These are phyloP conservation scores for Saguinus imperator DNA, from an alignment of 2,113 vertebrate species.

Conservation along the genomic window DNA sequence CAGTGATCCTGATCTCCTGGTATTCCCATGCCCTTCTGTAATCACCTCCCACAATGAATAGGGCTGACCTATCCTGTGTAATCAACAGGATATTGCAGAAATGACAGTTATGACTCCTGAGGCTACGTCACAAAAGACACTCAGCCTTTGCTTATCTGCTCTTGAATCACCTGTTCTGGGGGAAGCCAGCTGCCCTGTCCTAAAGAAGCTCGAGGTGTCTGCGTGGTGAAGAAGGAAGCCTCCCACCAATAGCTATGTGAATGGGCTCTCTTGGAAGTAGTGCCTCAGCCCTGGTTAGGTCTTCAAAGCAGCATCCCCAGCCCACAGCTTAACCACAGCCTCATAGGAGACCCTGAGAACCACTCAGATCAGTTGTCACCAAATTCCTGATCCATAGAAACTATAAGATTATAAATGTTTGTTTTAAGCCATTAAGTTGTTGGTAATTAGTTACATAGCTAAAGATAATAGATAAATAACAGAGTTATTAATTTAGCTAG, in stretches of 20 bases:
- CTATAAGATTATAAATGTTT: background rate
- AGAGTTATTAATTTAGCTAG: background rate
- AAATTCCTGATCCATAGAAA: background rate
- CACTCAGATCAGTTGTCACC: background rate
- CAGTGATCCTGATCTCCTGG: background rate
- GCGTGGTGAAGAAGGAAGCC: background rate
- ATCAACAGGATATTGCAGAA: constrained; percentile 28
- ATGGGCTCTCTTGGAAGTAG: background rate
- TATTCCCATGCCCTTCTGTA: background rate
- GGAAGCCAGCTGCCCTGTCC: background rate
- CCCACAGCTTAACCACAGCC: background rate
- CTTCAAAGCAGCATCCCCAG: background rate
- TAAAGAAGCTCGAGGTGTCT: background rate
- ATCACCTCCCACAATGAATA: background rate
- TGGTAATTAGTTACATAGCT: background rate
- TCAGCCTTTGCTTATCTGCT: background rate
- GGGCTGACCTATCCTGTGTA: background rate
- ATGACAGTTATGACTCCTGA: background rate
- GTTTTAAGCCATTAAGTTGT: background rate
- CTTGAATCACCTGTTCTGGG: background rate
- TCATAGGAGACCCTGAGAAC: background rate
- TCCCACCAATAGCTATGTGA: background rate
- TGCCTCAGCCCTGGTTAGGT: background rate
- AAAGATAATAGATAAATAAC: background rate
- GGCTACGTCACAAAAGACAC: background rate